Evolutionary conservation across 1,140 invertebrate genomes (phyloP).

Genomic region (Drosophila parabipectinata): DNA sequence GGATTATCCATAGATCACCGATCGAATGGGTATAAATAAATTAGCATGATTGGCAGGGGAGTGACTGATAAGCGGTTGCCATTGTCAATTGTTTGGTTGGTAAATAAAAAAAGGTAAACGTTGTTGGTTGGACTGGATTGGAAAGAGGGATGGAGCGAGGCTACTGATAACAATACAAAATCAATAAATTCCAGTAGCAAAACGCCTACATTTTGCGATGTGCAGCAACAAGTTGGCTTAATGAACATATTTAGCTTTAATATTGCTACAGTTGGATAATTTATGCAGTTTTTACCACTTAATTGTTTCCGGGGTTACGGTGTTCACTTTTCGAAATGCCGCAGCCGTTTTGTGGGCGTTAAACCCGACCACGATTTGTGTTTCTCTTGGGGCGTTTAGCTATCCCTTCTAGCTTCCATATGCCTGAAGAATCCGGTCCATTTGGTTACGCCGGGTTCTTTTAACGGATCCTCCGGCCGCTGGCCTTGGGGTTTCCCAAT

Average conservation of each 20-base stretch:
- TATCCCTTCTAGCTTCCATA: not conserved
- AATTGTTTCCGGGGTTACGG: not conserved
- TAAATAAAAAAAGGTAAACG: slow-evolving; percentile 16
- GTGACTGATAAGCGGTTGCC: slow-evolving; percentile 26
- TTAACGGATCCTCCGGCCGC: not conserved
- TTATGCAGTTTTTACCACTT: slow-evolving; percentile 28
- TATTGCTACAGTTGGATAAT: slow-evolving; percentile 12
- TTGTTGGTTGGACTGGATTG: not conserved
- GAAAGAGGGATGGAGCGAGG: not conserved
- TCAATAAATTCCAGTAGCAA: slow-evolving; percentile 38
- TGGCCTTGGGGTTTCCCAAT: not conserved
- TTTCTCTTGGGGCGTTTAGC: not conserved
- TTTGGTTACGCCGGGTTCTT: not conserved
- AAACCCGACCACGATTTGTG: not conserved
- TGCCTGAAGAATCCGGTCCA: not conserved
- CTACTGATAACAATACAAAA: slow-evolving; percentile 47
- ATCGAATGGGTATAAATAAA: slow-evolving; percentile 15
- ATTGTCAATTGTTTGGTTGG: slow-evolving; percentile 18
- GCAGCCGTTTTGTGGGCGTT: not conserved
- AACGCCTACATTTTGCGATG: not conserved
- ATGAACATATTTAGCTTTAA: slow-evolving; percentile 4
- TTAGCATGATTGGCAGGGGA: slow-evolving; percentile 27
- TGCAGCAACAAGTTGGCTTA: slow-evolving; percentile 41
- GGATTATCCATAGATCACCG: slow-evolving; percentile 6
- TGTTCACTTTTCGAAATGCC: not conserved